Base-by-base conservation (phyloP, 2,888 invertebrate species). In the Zhuqinia jingwanae region DNA sequence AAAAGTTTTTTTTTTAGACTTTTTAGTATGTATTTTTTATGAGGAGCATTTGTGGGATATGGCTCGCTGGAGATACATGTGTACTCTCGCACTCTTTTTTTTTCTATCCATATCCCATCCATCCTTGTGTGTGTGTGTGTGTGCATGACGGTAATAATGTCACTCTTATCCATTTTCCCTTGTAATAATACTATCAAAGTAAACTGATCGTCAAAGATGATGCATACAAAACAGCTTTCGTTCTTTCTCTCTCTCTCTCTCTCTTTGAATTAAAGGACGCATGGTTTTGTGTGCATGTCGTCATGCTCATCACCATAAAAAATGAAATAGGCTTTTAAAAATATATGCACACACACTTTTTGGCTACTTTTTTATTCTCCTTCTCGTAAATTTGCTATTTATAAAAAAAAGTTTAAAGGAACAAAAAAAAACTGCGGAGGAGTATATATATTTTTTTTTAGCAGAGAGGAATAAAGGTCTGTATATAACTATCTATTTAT, bases 241-340 rank as follows among this genome's bases (percentile, higher is more conserved):
- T 20, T 11, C 20, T 68, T 36, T 42, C 25, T 65, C n/a, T 42
- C 65, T 36, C 6, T 73, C 22, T 47, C 47, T 47, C 36, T 27
- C 17, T 45, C 42, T 10, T 20, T 56, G 56, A 76, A 76, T 76
- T 36, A 6, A 30, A 76, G 76, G 42, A 76, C 58, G 36, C 36
- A 56, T 56, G 58, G 56, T 36, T 76, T 60, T 76, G 76, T 76
- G 56, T 76, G 56, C 60, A 42, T 81, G 70, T 70, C 80, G 53
- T 80, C 80, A 68, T 68, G 70, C 81, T 82, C 82, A 82, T 82
- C 82, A 82, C 56, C 82, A 82, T 82, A 82, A 82, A 82, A 82
- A 75, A 63, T 75, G 63, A 75, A 81, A 63, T 75, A 63, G 81
- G 70, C 45, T 81, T 70, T 70, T 56, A 70, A 80, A 70, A 81